Evolutionary conservation across 2,797 vertebrate genomes (phyloP).

Genomic region (Hypotaenidia philippensis): DNA sequence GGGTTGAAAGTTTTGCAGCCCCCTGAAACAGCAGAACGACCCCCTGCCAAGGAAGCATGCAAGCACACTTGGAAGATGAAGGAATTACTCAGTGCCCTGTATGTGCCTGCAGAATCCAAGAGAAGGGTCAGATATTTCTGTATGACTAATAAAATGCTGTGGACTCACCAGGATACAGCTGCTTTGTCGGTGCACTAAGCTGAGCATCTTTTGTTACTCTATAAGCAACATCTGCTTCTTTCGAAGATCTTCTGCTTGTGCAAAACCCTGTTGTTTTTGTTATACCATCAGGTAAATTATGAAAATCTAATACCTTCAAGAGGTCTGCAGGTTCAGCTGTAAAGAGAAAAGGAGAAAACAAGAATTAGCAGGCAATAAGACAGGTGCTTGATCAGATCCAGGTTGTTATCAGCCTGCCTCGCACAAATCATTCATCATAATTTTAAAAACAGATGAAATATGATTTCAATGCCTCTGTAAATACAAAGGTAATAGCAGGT

Average conservation of each 20-base stretch:
- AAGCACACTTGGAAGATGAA: fast-evolving
- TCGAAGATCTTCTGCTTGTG: slow-evolving; percentile 88
- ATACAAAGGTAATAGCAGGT: not conserved
- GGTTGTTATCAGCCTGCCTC: not conserved
- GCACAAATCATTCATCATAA: not conserved
- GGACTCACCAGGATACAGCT: slow-evolving; percentile 91
- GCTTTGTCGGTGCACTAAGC: slow-evolving; percentile 95
- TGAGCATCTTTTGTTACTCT: slow-evolving; percentile 94
- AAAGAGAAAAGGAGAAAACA: not conserved
- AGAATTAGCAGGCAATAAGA: not conserved
- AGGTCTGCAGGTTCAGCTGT: slow-evolving; percentile 93
- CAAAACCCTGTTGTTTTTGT: slow-evolving; percentile 93
- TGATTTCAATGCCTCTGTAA: not conserved
- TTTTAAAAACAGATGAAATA: not conserved
- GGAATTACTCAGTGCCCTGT: fast-evolving
- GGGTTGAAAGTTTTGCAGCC: not conserved
- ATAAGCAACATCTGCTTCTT: slow-evolving; percentile 93
- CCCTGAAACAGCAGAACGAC: fast-evolving
- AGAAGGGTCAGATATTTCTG: not conserved
- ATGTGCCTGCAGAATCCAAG: not conserved
- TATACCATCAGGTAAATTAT: slow-evolving; percentile 94
- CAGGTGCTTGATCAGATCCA: not conserved
- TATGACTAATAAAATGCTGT: fast-evolving
- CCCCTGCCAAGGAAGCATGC: not conserved
- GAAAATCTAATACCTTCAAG: slow-evolving; percentile 98